These are phyloP conservation scores for Pardosa pseudoannulata DNA, from an alignment of 2,888 invertebrate genomes.

Conservation along the genomic window DNA sequence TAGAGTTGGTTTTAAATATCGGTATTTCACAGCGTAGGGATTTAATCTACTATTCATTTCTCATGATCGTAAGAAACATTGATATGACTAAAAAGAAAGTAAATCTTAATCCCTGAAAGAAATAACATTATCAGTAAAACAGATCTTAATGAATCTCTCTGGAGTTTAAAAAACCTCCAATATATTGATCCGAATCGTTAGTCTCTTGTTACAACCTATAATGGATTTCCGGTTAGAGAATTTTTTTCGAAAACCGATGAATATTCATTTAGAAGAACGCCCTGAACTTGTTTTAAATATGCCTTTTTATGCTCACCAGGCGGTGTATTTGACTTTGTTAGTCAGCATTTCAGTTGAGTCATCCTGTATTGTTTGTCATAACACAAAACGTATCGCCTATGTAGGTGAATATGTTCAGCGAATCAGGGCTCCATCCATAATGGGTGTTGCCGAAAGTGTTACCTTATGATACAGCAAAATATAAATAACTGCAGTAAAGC, in stretches of 20 bases:
- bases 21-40: too few species aligned
- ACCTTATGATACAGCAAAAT: conserved; percentile 17
- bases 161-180: too few species aligned
- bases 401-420: conserved; percentile 2
- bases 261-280: conserved; percentile 12
- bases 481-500: conserved; percentile 4
- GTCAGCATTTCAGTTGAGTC: conserved; percentile 6
- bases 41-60: too few species aligned
- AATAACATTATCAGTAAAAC: too few species aligned
- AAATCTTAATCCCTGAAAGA: too few species aligned
- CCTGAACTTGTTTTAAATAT: conserved; percentile 17
- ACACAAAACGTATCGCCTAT: conserved; percentile 8
- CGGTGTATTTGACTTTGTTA: conserved; percentile 7
- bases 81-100: too few species aligned
- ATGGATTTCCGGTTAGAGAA: background rate
- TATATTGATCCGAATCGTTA: background rate
- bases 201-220: background rate
- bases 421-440: background rate
- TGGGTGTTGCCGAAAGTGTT: conserved; percentile 4
- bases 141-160: too few species aligned
- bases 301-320: background rate
- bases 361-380: conserved; percentile 7
- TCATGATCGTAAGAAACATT: too few species aligned
- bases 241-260: background rate
- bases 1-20: too few species aligned